Conservation (phyloP, 2,113 vertebrate genomes). For the Raphicerus campestris region DNA sequence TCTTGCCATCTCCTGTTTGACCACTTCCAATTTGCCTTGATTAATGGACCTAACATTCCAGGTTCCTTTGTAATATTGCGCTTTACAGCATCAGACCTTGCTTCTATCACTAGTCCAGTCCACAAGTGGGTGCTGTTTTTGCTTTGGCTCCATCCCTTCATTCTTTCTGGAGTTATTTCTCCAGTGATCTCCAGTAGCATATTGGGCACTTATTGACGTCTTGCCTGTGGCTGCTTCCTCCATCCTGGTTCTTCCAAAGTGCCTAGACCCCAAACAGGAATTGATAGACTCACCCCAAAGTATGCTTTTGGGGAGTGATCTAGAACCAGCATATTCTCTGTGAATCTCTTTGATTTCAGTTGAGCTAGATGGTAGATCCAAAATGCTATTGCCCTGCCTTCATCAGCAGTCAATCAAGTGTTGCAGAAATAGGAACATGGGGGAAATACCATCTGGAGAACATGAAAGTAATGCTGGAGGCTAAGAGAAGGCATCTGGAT, state of each 20-base stretch:
- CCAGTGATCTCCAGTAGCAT: neutral
- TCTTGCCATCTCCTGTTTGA: no score
- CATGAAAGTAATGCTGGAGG: constrained; percentile 66
- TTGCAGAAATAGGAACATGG: constrained; percentile 36
- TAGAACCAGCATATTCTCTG: neutral
- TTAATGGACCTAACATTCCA: no score
- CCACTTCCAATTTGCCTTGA: no score
- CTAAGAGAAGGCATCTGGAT: constrained; percentile 22
- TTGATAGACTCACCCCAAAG: constrained; percentile 21
- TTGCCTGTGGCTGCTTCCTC: constrained; percentile 68
- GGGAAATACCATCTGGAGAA: constrained; percentile 51
- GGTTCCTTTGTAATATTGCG: no score
- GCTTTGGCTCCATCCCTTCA: no score
- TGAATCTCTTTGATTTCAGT: constrained; percentile 6
- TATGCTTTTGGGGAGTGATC: neutral
- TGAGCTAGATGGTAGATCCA: constrained; percentile 17
- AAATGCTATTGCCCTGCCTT: constrained; percentile 20
- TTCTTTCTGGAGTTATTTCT: neutral
- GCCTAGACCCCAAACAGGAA: constrained; percentile 98
- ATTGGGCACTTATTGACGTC: neutral
- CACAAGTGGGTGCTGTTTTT: no score
- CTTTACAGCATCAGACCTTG: no score
- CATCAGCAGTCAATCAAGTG: neutral
- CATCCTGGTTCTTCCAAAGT: constrained; percentile 96
- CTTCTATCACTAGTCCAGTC: no score